Evolutionary conservation across 2,113 vertebrate genomes (phyloP), one percentile per base, ranked within the genome.

Genomic region (Trochalopteron elliotii): DNA sequence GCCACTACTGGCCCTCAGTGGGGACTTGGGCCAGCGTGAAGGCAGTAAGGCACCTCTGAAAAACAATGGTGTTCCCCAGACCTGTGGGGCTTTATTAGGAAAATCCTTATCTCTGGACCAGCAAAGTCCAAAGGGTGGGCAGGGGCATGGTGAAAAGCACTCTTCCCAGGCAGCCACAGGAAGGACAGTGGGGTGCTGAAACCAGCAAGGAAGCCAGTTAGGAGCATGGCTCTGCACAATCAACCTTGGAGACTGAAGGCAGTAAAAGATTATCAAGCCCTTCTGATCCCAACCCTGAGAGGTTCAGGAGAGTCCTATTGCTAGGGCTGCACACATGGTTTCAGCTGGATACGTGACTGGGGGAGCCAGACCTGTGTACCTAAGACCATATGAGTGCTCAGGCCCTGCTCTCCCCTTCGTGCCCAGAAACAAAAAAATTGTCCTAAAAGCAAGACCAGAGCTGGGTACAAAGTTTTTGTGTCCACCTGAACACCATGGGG

Each of bases 21-120:
- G 0, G 3, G 69, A 42, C 37, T 7, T 71, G 74, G 52, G 65
- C 19, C 30, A 42, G 64, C 0, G 0, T 4, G 30, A 55, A 86
- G 42, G 19, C 37, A 74, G 33, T 30, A 87, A 78, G 23, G 21
- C 35, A 55, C 16, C 49, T 72, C 69, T 12, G 28, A 40, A 75
- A 77, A 31, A 57, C 53, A 49, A 28, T 10, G 25, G 31, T 15
- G 14, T 12, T 82, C 71, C 39, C 15, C 33, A 75, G 23, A 53
- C 42, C 42, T 28, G 28, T 44, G 53, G 56, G 17, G 11, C 35
- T 71, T 89, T 49, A 18, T 25, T 40, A 30, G 47, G 37, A 74
- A 87, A 76, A 40, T 67, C 65, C 21, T 53, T 5, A 1, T 77
- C 47, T 74, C 23, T 2, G 4, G 59, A 57, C 21, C 35, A 89